Conservation (phyloP, 2,888 invertebrate genomes). For the Apamea sordens region DNA sequence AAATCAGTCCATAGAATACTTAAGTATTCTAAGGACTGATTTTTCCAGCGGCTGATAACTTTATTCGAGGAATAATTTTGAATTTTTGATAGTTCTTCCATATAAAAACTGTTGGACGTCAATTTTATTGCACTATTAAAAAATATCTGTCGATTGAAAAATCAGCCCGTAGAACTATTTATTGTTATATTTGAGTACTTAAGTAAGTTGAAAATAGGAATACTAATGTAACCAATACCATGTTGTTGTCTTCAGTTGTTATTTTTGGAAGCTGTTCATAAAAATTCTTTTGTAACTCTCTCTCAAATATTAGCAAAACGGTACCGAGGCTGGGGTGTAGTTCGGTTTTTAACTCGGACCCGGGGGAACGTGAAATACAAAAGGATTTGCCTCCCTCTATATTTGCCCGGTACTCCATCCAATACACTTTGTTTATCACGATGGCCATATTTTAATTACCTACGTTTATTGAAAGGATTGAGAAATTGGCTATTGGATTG, state of each 20-base stretch:
- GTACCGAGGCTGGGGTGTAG: slow-evolving; percentile 49
- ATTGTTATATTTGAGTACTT: no score
- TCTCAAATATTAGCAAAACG: neutral
- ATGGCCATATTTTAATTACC: slow-evolving; percentile 49
- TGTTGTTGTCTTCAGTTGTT: neutral
- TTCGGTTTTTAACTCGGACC: slow-evolving; percentile 58
- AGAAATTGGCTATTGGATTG: neutral
- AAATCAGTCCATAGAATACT: no score
- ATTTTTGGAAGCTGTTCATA: neutral
- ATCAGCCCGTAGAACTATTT: no score
- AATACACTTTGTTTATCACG: slow-evolving; percentile 31
- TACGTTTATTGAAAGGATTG: slow-evolving; percentile 33
- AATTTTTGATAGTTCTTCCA: no score
- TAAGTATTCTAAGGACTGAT: no score
- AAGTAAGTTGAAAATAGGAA: neutral
- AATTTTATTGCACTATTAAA: no score
- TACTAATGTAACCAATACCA: neutral
- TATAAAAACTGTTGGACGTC: no score
- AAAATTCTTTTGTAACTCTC: neutral
- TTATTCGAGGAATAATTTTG: no score
- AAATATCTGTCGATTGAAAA: no score
- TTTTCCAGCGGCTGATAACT: no score
- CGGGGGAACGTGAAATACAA: slow-evolving; percentile 62
- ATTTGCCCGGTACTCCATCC: slow-evolving; percentile 43
- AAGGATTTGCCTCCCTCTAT: slow-evolving; percentile 51